Percentiles rank a stretch among this genome's conserved stretches.
These are phyloP conservation scores for Trachops cirrhosus DNA, from an alignment of 2,797 vertebrate species.

Conservation along the genomic window DNA sequence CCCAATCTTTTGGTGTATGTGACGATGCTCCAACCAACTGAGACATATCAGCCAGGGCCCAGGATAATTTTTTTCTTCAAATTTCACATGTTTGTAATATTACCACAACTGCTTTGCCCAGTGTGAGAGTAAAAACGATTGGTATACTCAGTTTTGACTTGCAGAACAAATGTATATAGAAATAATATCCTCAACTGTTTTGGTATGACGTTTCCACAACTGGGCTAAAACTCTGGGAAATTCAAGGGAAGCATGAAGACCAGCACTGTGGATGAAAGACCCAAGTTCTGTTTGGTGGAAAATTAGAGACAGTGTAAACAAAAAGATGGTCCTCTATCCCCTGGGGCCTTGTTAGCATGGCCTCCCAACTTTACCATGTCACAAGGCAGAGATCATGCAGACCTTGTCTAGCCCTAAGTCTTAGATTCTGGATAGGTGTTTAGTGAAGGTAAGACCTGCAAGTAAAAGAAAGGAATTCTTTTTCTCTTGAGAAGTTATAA, in stretches of 20 bases:
- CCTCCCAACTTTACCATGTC: neutral
- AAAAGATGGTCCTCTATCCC: neutral
- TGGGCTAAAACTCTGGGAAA: neutral
- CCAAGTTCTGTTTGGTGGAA: neutral
- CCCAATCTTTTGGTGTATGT: neutral
- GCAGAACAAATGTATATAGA: neutral
- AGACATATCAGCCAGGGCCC: neutral
- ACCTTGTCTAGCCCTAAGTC: neutral
- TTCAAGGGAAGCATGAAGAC: neutral
- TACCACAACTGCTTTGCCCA: neutral
- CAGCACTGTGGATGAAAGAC: neutral
- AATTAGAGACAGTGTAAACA: neutral
- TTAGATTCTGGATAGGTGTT: neutral
- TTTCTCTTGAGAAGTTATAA: neutral
- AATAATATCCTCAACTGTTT: neutral
- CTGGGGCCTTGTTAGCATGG: neutral
- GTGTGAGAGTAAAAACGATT: conserved; percentile 15
- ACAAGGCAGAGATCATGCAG: neutral
- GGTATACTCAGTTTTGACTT: conserved; percentile 2
- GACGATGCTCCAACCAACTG: neutral
- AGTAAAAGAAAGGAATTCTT: neutral
- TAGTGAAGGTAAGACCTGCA: neutral
- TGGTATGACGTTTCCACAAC: neutral
- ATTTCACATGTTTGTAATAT: neutral
- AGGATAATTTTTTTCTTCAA: neutral